phyloP scores from a whole-genome alignment of 1,140 invertebrate genomes.

The Papilio polytes region DNA sequence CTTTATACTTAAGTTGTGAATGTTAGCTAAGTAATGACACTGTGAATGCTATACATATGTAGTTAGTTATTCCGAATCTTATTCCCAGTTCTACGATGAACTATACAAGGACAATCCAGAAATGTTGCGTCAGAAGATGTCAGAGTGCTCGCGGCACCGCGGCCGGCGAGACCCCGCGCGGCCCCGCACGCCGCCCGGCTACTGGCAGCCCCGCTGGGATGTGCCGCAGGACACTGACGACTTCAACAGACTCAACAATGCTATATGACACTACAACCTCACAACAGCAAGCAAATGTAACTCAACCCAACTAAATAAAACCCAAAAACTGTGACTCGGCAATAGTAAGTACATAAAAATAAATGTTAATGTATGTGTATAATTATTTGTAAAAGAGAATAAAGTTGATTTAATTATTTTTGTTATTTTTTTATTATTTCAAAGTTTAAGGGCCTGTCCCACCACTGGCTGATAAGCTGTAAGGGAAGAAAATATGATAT shows the following conservation, averaged over 20 bases:
- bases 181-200: constrained; percentile 68
- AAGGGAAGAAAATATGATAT: too few relatives aligned
- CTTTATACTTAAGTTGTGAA: too few relatives aligned
- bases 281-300: background rate
- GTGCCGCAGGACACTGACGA: constrained; percentile 74
- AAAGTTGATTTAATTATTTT: background rate
- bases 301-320: background rate
- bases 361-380: background rate
- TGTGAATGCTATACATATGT: too few relatives aligned
- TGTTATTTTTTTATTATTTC: background rate
- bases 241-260: constrained; percentile 74
- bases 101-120: constrained; percentile 72
- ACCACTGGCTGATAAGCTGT: too few relatives aligned
- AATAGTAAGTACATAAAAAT: background rate
- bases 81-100: constrained; percentile 65
- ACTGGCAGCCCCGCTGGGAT: constrained; percentile 77
- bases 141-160: constrained; percentile 76
- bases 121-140: constrained; percentile 72
- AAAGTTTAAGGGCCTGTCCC: too few relatives aligned
- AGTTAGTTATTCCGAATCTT: background rate
- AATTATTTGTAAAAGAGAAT: background rate
- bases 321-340: background rate
- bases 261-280: constrained; percentile 36
- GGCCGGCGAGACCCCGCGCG: constrained; percentile 66
- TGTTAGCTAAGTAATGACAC: too few relatives aligned